Evolutionary conservation across 2,113 vertebrate species (phyloP).

Genomic region (Ptychochromis oligacanthus): DNA sequence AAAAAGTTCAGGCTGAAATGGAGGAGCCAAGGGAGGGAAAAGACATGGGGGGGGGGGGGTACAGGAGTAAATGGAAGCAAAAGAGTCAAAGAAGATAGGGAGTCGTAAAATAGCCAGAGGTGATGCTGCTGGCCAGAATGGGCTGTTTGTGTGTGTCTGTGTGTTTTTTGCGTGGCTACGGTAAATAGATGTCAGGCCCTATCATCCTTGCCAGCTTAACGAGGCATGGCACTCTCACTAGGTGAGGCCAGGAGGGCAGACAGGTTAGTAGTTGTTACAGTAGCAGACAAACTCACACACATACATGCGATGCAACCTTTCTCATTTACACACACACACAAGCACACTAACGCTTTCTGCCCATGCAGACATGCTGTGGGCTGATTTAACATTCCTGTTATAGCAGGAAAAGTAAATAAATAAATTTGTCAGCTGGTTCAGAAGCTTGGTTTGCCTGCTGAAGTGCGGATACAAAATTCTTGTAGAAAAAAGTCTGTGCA

Average conservation of each 20-base stretch:
- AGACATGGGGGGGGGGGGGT: too few species aligned
- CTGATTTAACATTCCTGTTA: not conserved
- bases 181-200: slow-evolving; percentile 68
- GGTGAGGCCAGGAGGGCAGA: slow-evolving; percentile 57
- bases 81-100: slow-evolving; percentile 51
- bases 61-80: slow-evolving; percentile 53
- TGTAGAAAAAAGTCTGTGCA: slow-evolving; percentile 7
- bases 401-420: not conserved
- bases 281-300: slow-evolving; percentile 9
- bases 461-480: not conserved
- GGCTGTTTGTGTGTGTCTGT: slow-evolving; percentile 60
- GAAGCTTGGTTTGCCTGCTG: not conserved
- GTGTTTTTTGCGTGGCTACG: slow-evolving; percentile 60
- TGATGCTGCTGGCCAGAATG: slow-evolving; percentile 66
- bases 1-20: too few species aligned
- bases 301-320: not conserved
- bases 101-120: slow-evolving; percentile 56
- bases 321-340: not conserved
- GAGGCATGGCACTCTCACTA: slow-evolving; percentile 62
- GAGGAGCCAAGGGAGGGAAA: too few species aligned
- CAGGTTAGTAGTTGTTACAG: slow-evolving; percentile 54
- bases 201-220: slow-evolving; percentile 69
- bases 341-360: not conserved
- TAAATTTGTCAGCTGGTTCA: not conserved
- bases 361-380: slow-evolving; percentile 16